Conservation (phyloP, 1,140 invertebrate genomes). For the Drosophila subpulchrella region DNA sequence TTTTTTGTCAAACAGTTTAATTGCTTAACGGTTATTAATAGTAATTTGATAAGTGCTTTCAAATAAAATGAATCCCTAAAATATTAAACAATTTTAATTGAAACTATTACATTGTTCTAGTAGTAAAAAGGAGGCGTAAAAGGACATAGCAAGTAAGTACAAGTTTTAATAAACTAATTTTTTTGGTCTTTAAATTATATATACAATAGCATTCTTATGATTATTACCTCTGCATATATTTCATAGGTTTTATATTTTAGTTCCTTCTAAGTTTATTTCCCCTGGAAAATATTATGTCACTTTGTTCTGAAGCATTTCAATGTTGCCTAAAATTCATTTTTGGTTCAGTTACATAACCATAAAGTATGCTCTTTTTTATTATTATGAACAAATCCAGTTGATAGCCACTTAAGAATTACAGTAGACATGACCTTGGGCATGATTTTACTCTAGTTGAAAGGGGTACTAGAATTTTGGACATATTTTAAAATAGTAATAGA, state of each 20-base stretch:
- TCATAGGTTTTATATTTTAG: background rate
- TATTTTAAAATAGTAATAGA: background rate
- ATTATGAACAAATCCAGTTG: conserved; percentile 17
- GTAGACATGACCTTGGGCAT: conserved; percentile 27
- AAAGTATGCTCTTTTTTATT: conserved; percentile 27
- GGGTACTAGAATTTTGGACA: no score
- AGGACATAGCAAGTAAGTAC: background rate
- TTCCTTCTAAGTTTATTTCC: conserved; percentile 3
- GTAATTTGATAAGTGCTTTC: background rate
- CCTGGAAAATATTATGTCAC: conserved; percentile 6
- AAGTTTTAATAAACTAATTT: background rate
- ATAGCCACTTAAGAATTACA: conserved; percentile 33
- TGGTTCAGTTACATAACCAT: conserved; percentile 24
- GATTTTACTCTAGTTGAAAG: background rate
- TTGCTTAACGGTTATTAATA: background rate
- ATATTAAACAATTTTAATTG: background rate
- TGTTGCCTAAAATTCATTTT: conserved; percentile 34
- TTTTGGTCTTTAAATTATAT: background rate
- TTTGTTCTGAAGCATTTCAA: conserved; percentile 5
- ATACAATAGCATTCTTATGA: background rate
- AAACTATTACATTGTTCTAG: background rate
- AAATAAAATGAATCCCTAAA: background rate
- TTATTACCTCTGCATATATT: background rate
- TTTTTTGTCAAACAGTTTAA: background rate
- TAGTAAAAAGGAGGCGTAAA: background rate